Evolutionary conservation across 2,888 invertebrate species (phyloP).

Genomic region (Spodoptera littoralis): DNA sequence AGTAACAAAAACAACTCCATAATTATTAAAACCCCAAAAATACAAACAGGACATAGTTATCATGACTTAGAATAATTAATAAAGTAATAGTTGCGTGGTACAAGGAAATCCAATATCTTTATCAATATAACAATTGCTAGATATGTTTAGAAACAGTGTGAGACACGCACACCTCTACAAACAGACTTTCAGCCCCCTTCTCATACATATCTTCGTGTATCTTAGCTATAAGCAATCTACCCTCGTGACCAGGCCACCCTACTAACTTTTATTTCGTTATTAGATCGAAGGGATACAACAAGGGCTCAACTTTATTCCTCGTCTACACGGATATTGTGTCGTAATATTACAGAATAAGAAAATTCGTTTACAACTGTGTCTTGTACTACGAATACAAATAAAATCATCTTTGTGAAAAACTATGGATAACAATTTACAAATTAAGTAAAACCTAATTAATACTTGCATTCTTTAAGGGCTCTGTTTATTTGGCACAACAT

Average conservation of each 20-base stretch:
- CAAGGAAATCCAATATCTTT: conserved; percentile 35
- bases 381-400: too few species aligned
- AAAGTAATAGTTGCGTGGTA: conserved; percentile 19
- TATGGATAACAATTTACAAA: too few species aligned
- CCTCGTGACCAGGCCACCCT: conserved; percentile 81
- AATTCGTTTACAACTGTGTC: conserved; percentile 17
- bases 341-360: conserved; percentile 32
- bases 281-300: conserved; percentile 74
- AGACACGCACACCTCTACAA: conserved; percentile 44
- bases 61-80: conserved; percentile 2
- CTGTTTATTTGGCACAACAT: too few species aligned
- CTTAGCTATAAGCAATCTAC: conserved; percentile 60
- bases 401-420: too few species aligned
- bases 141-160: conserved; percentile 16
- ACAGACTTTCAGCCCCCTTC: conserved; percentile 49
- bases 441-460: too few species aligned
- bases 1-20: conserved; percentile 3
- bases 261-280: conserved; percentile 85
- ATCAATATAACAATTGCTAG: conserved; percentile 40
- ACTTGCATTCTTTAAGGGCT: too few species aligned
- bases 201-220: conserved; percentile 62
- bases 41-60: neutral
- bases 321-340: conserved; percentile 41
- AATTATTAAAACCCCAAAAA: conserved; percentile 22
- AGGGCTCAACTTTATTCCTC: conserved; percentile 58